phyloP scores from a whole-genome alignment of 2,797 vertebrate genomes.

The Catharus ustulatus region DNA sequence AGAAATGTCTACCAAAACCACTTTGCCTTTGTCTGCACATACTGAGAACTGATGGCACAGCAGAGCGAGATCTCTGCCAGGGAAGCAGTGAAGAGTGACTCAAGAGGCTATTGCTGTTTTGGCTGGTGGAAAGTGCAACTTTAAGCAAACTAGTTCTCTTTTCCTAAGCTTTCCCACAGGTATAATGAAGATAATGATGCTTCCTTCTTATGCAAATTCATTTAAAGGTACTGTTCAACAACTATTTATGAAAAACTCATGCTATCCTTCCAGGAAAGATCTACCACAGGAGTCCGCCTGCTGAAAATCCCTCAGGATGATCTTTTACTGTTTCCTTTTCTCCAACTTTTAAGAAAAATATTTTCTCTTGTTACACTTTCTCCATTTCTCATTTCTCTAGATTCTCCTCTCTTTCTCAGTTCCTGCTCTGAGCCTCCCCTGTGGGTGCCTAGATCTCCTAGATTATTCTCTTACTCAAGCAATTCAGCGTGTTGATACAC shows the following conservation, averaged over 20 bases:
- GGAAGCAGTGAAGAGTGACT: slow-evolving; percentile 26
- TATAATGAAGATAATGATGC: slow-evolving; percentile 49
- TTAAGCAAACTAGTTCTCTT: slow-evolving; percentile 31
- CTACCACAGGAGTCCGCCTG: background rate
- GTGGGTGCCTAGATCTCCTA: background rate
- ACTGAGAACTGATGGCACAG: background rate
- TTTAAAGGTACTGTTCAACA: slow-evolving; percentile 19
- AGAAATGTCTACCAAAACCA: background rate
- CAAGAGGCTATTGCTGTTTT: background rate
- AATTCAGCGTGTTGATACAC: background rate
- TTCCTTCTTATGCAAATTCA: slow-evolving; percentile 25
- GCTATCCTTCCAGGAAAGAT: background rate
- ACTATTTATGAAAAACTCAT: slow-evolving; percentile 1
- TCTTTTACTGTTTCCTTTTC: background rate
- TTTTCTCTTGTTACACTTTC: background rate
- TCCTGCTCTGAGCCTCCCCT: background rate
- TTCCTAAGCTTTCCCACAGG: slow-evolving; percentile 29
- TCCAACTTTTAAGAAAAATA: background rate
- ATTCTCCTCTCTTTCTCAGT: background rate
- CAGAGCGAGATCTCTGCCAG: slow-evolving; percentile 27
- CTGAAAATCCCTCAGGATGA: background rate
- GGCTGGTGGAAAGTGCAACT: slow-evolving; percentile 1
- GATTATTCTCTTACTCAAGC: background rate
- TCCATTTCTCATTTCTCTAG: background rate
- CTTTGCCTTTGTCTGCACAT: background rate